Evolutionary conservation across 2,113 vertebrate genomes (phyloP).

Genomic region (Oceanites oceanicus): DNA sequence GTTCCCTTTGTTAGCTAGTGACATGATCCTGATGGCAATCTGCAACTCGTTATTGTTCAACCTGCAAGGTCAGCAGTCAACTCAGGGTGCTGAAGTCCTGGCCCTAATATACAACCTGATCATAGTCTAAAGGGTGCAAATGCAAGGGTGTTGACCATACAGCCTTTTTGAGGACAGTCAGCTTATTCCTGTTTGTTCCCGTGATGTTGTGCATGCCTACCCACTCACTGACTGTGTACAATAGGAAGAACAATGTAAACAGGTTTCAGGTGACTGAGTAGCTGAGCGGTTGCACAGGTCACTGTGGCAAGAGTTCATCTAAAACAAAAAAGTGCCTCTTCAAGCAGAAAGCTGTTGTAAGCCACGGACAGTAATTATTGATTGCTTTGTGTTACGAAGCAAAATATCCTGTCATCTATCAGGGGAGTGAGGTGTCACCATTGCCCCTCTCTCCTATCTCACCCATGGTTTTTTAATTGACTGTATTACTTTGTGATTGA

Average conservation of each 20-base stretch:
- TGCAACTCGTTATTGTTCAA: fast-evolving
- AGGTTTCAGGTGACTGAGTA: neutral
- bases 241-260: neutral
- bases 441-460: neutral
- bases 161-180: neutral
- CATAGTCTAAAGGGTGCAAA: neutral
- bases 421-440: neutral
- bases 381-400: neutral
- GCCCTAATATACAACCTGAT: neutral
- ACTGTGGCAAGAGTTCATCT: neutral
- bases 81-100: neutral
- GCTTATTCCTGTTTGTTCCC: neutral
- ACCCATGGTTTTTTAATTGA: neutral
- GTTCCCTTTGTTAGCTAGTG: neutral
- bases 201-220: neutral
- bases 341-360: neutral
- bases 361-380: neutral
- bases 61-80: neutral
- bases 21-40: neutral
- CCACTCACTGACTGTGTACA: fast-evolving
- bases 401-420: neutral
- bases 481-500: neutral
- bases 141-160: neutral
- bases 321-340: neutral
- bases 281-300: neutral